These are phyloP conservation scores for Sinocyclocheilus anshuiensis DNA, from an alignment of 2,113 vertebrate genomes.

Conservation along the genomic window DNA sequence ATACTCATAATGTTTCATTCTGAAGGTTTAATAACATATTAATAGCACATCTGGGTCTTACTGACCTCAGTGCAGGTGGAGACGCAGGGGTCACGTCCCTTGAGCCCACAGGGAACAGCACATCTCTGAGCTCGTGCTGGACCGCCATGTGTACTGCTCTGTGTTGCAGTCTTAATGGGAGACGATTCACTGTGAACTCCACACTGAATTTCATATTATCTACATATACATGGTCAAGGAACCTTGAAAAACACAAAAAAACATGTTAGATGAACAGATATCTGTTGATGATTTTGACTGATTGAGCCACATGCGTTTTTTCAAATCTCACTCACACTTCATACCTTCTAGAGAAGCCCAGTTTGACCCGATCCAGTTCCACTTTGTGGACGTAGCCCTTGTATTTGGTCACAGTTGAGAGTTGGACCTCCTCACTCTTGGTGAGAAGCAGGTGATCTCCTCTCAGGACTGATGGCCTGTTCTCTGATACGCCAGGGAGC, in stretches of 20 bases:
- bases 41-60: no score
- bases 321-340: slow-evolving; percentile 21
- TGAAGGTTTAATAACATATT: neutral
- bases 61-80: slow-evolving; percentile 62
- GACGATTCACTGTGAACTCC: slow-evolving; percentile 83
- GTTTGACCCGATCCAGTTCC: slow-evolving; percentile 80
- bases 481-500: slow-evolving; percentile 84
- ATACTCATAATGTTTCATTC: neutral
- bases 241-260: slow-evolving; percentile 64
- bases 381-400: slow-evolving; percentile 78
- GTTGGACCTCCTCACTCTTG: slow-evolving; percentile 53
- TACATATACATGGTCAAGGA: slow-evolving; percentile 74
- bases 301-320: neutral
- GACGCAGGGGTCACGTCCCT: neutral
- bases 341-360: slow-evolving; percentile 86
- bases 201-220: slow-evolving; percentile 82
- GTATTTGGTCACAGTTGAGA: slow-evolving; percentile 18
- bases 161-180: slow-evolving; percentile 82
- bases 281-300: neutral
- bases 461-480: slow-evolving; percentile 86
- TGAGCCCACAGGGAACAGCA: slow-evolving; percentile 69
- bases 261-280: neutral
- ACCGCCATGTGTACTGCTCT: slow-evolving; percentile 77
- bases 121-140: slow-evolving; percentile 48
- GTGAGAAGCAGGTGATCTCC: slow-evolving; percentile 84